Percentiles rank a stretch among this genome's conserved stretches.
These are phyloP conservation scores for Pachyrhynchus sulphureomaculatus DNA, from an alignment of 1,140 invertebrate genomes.

Conservation along the genomic window DNA sequence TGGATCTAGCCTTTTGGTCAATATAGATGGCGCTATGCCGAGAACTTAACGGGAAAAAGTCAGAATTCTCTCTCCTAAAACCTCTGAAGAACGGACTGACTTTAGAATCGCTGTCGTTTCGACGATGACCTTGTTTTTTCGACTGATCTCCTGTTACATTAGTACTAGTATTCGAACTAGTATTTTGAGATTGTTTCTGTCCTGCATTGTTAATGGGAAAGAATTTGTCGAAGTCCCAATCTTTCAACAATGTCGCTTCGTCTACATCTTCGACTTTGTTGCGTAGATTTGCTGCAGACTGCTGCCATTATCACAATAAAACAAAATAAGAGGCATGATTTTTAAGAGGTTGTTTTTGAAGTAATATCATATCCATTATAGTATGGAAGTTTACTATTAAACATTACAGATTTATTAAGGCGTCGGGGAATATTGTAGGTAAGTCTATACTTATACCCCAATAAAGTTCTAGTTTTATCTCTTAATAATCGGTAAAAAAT, in stretches of 20 bases:
- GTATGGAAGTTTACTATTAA: too few species aligned
- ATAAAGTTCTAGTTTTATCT: too few species aligned
- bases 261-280: slow-evolving; percentile 58
- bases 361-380: too few species aligned
- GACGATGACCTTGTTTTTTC: slow-evolving; percentile 55
- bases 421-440: too few species aligned
- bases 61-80: slow-evolving; percentile 79
- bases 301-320: slow-evolving; percentile 36
- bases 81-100: slow-evolving; percentile 70
- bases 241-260: slow-evolving; percentile 72
- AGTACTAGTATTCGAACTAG: slow-evolving; percentile 42
- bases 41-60: slow-evolving; percentile 70
- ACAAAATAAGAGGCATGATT: slow-evolving; percentile 13
- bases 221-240: slow-evolving; percentile 82
- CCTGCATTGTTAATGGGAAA: slow-evolving; percentile 61
- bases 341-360: slow-evolving; percentile 3
- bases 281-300: slow-evolving; percentile 47
- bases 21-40: slow-evolving; percentile 71
- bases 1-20: slow-evolving; percentile 57
- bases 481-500: too few species aligned
- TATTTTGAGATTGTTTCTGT: slow-evolving; percentile 51
- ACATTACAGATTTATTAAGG: too few species aligned
- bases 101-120: slow-evolving; percentile 70
- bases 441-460: too few species aligned
- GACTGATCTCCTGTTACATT: slow-evolving; percentile 45